Evolutionary conservation across 2,888 invertebrate species (phyloP).

Genomic region (Sipha maydis): DNA sequence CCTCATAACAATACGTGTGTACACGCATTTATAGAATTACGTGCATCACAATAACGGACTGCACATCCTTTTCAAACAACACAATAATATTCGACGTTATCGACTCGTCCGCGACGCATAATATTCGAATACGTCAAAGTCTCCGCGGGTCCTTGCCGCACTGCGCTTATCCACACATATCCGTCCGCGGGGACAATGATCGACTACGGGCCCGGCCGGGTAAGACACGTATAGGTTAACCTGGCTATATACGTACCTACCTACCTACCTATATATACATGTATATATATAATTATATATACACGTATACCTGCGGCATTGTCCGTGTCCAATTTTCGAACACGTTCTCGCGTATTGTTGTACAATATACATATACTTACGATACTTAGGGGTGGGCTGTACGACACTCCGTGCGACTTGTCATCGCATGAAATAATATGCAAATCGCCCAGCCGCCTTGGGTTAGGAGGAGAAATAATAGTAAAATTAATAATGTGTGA

Average conservation of each 20-base stretch:
- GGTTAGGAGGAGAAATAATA: neutral
- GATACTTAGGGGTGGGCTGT: neutral
- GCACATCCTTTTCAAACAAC: neutral
- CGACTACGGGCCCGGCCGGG: neutral
- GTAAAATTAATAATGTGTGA: neutral
- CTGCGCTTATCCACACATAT: neutral
- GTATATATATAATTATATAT: too few species aligned
- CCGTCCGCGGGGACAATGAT: neutral
- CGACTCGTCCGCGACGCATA: neutral
- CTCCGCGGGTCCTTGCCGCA: neutral
- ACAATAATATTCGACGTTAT: neutral
- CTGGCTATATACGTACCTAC: too few species aligned
- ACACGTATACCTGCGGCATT: neutral
- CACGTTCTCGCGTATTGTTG: neutral
- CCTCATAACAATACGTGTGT: neutral
- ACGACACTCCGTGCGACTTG: neutral
- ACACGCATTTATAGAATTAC: neutral
- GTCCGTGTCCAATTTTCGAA: neutral
- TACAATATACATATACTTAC: neutral
- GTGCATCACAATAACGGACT: neutral
- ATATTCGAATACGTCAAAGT: neutral
- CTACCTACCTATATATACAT: too few species aligned
- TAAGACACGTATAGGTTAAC: too few species aligned
- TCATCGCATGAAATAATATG: neutral
- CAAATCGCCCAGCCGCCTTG: neutral